Base-by-base conservation (phyloP, 2,113 vertebrate species). In the Phainopepla nitens region DNA sequence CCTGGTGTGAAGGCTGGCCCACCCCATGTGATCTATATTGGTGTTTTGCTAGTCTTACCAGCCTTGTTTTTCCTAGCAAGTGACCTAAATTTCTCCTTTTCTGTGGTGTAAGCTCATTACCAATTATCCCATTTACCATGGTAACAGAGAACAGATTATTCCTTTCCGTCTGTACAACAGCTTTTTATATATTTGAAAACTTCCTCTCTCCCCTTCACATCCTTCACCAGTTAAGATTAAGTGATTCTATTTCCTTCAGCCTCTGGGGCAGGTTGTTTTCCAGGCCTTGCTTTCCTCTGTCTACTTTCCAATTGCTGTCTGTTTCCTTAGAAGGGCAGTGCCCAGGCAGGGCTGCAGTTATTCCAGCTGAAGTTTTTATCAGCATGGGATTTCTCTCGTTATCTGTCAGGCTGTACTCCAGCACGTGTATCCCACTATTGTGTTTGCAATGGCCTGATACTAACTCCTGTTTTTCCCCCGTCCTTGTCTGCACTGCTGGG, bases 61-160 rank as follows among this genome's bases (percentile, higher is more conserved):
- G 56, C 23, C 80, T 90, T 92, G 64, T 62, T 94, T 94, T 95
- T 87, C 68, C 56, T 89, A 73, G 66, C 10, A 28, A 75, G 80
- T 87, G 95, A 95, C 95, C 96, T 95, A 90, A 87, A 93, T 97
- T 93, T 94, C 47, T 93, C 47, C 64, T n/a, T 73, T 92, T 83
- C 76, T 89, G 47, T 29, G 9, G 68, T 87, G 56, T 93, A 95
- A 95, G 91, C 94, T 94, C 72, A 90, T 96, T 96, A 88, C 29
- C 82, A 78, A 66, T 90, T 90, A 94, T 94, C 76, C 79, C 47
- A 64, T 73, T 95, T 90, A 68, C 96, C 94, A 94, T 95, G 86
- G 94, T 82, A 97, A 96, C 94, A 19, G 89, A 77, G 75, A 94
- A 90, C 75, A 92, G 93, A 93, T 96, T 83, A 95, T 95, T 96